Evolutionary conservation across 2,113 vertebrate genomes (phyloP), one percentile per base, ranked within the genome.

Genomic region (Esox niger): DNA sequence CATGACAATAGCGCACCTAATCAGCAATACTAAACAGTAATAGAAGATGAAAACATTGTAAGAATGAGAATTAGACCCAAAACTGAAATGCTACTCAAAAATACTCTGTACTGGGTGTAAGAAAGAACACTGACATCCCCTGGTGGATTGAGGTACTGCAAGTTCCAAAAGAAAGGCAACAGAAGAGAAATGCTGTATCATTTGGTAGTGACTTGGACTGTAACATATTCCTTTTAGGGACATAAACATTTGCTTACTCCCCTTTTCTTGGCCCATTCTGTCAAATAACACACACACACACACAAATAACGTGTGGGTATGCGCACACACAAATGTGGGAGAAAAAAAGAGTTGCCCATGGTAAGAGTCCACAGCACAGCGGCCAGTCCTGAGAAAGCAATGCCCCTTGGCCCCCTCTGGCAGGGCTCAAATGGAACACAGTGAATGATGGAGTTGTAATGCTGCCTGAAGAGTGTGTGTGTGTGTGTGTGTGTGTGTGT

Each of bases 361-460:
- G 29, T 15, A 20, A 27, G n/a, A 15, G 29, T 13, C 15, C 57
- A 57, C 20, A 4, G 25, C 23, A 15, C 55, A 29, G 10, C 21
- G 11, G 25, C 25, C 6, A 74, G 68, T 29, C 87, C 81, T 90
- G 88, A 88, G 88, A 90, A 90, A 86, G 85, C 71, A 32, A 69
- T 83, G 84, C 71, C 77, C 87, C 77, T 67, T 83, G 81, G 82
- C 30, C 83, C 86, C n/a, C 71, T 54, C 78, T 88, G 88, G 88
- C 87, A 90, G 35, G 69, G 79, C 25, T 77, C 70, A 65, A 88
- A 88, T 77, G 70, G 70, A 85, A 73, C 84, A 73, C 79, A 76
- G 75, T 88, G 82, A 90, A 86, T 80, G 87, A 88, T 84, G 77
- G 82, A 6, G 33, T 54, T 78, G 84, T 78, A 87, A 86, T 86